Evolutionary conservation across 2,888 invertebrate species (phyloP), one percentile per base, ranked within the genome.

Genomic region (Tillus elongatus): DNA sequence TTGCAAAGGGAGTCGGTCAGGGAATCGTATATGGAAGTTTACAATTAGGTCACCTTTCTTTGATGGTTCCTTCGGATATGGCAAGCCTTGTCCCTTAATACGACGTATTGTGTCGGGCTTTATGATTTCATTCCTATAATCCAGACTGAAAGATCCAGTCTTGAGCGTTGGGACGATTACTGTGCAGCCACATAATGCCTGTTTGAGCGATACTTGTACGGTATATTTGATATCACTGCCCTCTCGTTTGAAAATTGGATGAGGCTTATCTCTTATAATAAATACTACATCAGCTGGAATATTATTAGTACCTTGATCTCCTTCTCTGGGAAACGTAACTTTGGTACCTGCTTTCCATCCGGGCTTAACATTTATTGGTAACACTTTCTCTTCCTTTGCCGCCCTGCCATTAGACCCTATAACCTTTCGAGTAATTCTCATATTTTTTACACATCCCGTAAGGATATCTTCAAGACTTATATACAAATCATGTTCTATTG

Each of bases 261-360:
- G 87, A 2, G 90, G 84, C 63, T 92, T 93, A 64, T 95, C 95
- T 47, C 86, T 73, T 52, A 95, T 90, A 45, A 91, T 88, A 65
- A 96, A 95, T 15, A 93, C 84, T 35, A 95, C 84, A 60, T 95
- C 95, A 0, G 95, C 93, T 1, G 95, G 92, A 29, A 91, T 82
- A 64, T 85, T 89, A 50, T 88, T 85, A 11, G 85, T 79, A 2
- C 79, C 80, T 57, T 92, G 90, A 60, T 95, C 95, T 9, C 95
- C 95, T 64, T 95, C 95, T 54, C 83, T 82, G 51, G 90, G 88
- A 71, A 95, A 96, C 24, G 95, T 95, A 41, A 96, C 91, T 68
- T 91, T 93, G 0, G 95, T 96, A 9, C 95, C 95, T 0, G 92
- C 84, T 63, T 95, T 95, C 95, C 95, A 95, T 3, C 95, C 95